phyloP scores from a whole-genome alignment of 2,113 vertebrate genomes.

The Petrocephalus microphthalmus region DNA sequence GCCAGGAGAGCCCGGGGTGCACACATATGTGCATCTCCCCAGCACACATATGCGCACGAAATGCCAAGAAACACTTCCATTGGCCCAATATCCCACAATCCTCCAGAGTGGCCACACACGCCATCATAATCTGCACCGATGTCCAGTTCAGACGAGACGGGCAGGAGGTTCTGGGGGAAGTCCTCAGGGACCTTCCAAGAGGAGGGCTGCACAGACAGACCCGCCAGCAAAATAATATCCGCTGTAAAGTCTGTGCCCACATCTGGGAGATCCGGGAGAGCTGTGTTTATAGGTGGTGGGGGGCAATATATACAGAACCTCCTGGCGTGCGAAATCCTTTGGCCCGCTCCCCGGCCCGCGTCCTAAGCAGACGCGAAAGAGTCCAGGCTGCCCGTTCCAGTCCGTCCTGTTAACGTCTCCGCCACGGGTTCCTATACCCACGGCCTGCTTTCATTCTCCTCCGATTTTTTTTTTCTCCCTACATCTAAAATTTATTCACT shows the following conservation, averaged over 20 bases:
- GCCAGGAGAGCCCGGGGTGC: constrained; percentile 49
- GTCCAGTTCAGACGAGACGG: constrained; percentile 57
- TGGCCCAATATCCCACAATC: constrained; percentile 50
- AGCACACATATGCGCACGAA: constrained; percentile 46
- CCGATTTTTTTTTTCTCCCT: constrained; percentile 16
- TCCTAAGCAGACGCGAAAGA: constrained; percentile 57
- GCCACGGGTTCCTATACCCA: constrained; percentile 7
- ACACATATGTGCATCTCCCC: constrained; percentile 50
- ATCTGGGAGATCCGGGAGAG: not conserved
- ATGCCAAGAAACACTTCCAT: constrained; percentile 54
- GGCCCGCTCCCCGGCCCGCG: constrained; percentile 26
- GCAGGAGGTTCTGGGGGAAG: constrained; percentile 42
- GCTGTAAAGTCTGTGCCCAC: not conserved
- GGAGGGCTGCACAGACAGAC: constrained; percentile 39
- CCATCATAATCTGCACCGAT: constrained; percentile 60
- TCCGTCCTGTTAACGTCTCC: constrained; percentile 54
- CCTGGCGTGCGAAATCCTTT: constrained; percentile 17
- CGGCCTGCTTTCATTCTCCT: not conserved
- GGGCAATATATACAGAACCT: constrained; percentile 12
- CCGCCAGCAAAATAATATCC: not conserved
- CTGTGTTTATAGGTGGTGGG: not conserved
- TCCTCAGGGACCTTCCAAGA: constrained; percentile 32
- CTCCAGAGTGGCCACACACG: constrained; percentile 54
- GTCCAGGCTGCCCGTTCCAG: constrained; percentile 66
- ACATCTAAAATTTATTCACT: constrained; percentile 60